Conservation (phyloP, 2,113 vertebrate genomes). For the Oreocharis arfaki region DNA sequence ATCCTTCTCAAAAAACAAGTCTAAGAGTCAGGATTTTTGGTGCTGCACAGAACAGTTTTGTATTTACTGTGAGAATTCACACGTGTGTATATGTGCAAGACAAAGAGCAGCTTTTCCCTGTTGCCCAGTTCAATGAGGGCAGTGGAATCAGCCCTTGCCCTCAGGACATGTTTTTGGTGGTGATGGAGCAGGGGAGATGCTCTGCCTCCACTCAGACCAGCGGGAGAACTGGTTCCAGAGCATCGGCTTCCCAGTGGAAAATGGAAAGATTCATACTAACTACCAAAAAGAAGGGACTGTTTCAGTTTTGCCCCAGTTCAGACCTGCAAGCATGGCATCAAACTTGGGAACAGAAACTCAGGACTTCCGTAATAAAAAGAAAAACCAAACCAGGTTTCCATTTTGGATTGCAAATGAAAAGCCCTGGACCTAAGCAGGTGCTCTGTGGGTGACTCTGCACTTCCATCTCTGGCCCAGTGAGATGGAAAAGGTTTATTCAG, state of each 20-base stretch:
- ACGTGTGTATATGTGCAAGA: background rate
- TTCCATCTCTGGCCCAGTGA: accelerated
- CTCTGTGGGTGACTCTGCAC: background rate
- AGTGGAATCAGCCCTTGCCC: background rate
- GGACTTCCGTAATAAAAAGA: background rate
- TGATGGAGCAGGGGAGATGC: background rate
- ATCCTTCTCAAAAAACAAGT: background rate
- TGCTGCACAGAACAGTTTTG: accelerated
- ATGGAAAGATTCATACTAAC: background rate
- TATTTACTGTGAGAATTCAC: background rate
- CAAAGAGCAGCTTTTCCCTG: background rate
- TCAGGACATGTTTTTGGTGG: background rate
- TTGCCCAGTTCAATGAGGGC: background rate
- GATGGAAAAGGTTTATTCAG: background rate
- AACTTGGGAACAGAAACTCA: background rate
- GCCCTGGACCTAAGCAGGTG: background rate
- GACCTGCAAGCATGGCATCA: background rate
- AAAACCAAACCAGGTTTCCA: background rate
- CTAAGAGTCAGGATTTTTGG: background rate
- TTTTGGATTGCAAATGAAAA: background rate
- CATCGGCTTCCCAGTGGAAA: background rate
- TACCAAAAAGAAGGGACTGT: background rate
- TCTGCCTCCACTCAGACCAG: background rate
- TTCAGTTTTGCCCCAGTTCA: background rate
- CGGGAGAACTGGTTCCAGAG: background rate